Percentiles rank a stretch among this genome's conserved stretches.
These are phyloP conservation scores for zebrafish (Danio rerio) DNA, from an alignment of 2,113 vertebrate genomes.

Conservation along the genomic window GRCz12tu NC_133189.1:32184001-32184500, in stretches of 20 bases:
- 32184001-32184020: constrained; percentile 38
- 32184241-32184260: not conserved
- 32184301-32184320: no score
- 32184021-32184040: constrained; percentile 43
- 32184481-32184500: no score
- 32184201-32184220: not conserved
- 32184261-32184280: no score
- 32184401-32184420: no score
- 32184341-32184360: no score
- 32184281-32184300: no score
- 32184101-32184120: constrained; percentile 29
- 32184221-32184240: not conserved
- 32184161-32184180: not conserved
- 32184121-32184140: constrained; percentile 33
- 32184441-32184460: no score
- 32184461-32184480: no score
- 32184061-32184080: constrained; percentile 40
- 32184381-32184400: no score
- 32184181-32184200: not conserved
- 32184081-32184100: constrained; percentile 33
- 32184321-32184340: no score
- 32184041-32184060: constrained; percentile 47
- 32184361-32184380: no score
- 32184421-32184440: no score
- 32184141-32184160: not conserved